A percentile compares a stretch with the other conserved stretches of the same genome.
phyloP scores from a whole-genome alignment of 2,888 invertebrate genomes.

The Lypha dubia region DNA sequence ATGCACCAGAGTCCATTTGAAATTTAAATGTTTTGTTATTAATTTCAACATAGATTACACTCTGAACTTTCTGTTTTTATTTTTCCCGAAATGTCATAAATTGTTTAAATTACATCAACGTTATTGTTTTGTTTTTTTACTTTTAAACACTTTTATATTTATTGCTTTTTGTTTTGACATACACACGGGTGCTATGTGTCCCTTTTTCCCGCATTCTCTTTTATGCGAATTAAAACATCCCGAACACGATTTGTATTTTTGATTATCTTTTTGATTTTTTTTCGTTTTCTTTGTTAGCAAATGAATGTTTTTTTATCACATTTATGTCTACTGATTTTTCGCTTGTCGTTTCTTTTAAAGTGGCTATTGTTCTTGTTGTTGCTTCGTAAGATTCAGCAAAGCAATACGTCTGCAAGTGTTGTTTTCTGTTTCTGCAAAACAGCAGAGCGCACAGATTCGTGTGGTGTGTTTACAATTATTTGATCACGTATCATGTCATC shows the following conservation, averaged over 20 bases:
- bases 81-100: slow-evolving; percentile 35
- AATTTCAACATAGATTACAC: slow-evolving; percentile 26
- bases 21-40: slow-evolving; percentile 48
- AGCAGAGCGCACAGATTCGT: too few relatives aligned
- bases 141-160: slow-evolving; percentile 1
- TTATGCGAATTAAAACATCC: slow-evolving; percentile 41
- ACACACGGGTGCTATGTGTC: slow-evolving; percentile 24
- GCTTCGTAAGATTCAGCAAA: too few relatives aligned
- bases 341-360: too few relatives aligned
- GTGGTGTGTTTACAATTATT: too few relatives aligned
- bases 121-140: slow-evolving; percentile 36
- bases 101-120: slow-evolving; percentile 30
- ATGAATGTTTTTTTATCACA: slow-evolving; percentile 6
- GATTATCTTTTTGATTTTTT: too few relatives aligned
- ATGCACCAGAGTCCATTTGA: slow-evolving; percentile 71
- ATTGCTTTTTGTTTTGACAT: not conserved
- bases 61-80: slow-evolving; percentile 29
- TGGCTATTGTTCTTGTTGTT: too few relatives aligned
- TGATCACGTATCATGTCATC: too few relatives aligned
- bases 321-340: not conserved
- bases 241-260: slow-evolving; percentile 52
- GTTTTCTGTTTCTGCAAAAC: too few relatives aligned
- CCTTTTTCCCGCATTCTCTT: slow-evolving; percentile 53
- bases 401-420: too few relatives aligned
- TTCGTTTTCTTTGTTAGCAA: not conserved